phyloP scores from a whole-genome alignment of 2,113 vertebrate genomes.

The Paraplagusia blochii region DNA sequence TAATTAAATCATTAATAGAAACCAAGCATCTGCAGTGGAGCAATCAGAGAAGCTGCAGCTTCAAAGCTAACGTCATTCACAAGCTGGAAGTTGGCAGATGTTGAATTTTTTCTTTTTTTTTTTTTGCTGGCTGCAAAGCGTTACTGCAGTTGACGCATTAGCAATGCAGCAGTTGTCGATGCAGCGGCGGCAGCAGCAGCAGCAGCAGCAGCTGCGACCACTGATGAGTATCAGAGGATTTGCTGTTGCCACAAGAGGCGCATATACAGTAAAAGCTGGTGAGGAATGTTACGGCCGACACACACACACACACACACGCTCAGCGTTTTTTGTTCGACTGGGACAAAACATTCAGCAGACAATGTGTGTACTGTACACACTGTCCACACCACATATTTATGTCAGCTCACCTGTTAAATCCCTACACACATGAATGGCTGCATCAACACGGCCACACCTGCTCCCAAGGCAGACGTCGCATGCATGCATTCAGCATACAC shows the following conservation, averaged over 20 bases:
- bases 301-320: slow-evolving; percentile 20
- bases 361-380: slow-evolving; percentile 23
- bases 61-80: slow-evolving; percentile 5
- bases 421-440: background rate
- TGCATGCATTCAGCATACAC: background rate
- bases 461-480: slow-evolving; percentile 13
- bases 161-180: slow-evolving; percentile 40
- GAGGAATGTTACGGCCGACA: slow-evolving; percentile 31
- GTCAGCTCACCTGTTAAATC: slow-evolving; percentile 8
- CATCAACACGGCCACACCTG: slow-evolving; percentile 12
- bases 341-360: slow-evolving; percentile 23
- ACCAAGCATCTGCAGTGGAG: slow-evolving; percentile 4
- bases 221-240: slow-evolving; percentile 16
- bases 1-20: background rate
- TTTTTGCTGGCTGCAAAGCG: slow-evolving; percentile 38
- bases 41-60: slow-evolving; percentile 21
- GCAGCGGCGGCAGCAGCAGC: slow-evolving; percentile 32
- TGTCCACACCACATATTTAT: slow-evolving; percentile 6
- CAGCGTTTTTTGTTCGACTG: slow-evolving; percentile 5
- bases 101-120: too few relatives aligned
- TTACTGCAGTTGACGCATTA: slow-evolving; percentile 46
- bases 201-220: too few relatives aligned
- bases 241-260: slow-evolving; percentile 14
- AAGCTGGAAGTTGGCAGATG: slow-evolving; percentile 24
- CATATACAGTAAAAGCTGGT: slow-evolving; percentile 20